These are phyloP conservation scores for Ceriagrion tenellum DNA, from an alignment of 2,888 invertebrate genomes.

Conservation along the genomic window DNA sequence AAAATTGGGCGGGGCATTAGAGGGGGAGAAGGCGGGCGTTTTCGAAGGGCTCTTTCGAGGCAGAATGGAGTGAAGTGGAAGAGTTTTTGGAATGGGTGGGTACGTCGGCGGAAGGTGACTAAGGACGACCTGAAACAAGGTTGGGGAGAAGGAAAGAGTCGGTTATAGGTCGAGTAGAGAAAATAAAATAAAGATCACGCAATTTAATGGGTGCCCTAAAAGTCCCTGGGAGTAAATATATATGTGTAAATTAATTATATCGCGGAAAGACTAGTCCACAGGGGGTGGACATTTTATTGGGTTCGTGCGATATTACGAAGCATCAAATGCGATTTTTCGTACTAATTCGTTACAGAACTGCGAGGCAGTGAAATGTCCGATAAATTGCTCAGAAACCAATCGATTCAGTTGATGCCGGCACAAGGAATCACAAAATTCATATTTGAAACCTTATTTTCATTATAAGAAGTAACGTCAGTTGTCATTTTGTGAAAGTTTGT, in stretches of 20 bases:
- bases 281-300: not conserved
- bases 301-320: too few relatives aligned
- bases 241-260: conserved; percentile 15
- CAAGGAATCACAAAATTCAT: too few relatives aligned
- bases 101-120: not conserved
- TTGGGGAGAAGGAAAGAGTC: not conserved
- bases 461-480: too few relatives aligned
- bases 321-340: too few relatives aligned
- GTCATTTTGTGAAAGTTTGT: too few relatives aligned
- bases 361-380: too few relatives aligned
- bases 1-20: not conserved
- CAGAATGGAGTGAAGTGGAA: too few relatives aligned
- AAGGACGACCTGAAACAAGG: not conserved
- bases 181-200: not conserved
- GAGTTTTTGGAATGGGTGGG: not conserved
- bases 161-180: not conserved
- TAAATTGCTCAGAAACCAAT: too few relatives aligned
- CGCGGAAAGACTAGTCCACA: not conserved
- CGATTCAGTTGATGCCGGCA: too few relatives aligned
- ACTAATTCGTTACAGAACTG: too few relatives aligned
- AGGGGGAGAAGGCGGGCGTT: not conserved
- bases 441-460: too few relatives aligned
- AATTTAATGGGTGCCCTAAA: not conserved
- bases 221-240: not conserved
- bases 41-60: too few relatives aligned